Conservation (phyloP, 1,140 invertebrate genomes). For the Oncopodura yosiiana region DNA sequence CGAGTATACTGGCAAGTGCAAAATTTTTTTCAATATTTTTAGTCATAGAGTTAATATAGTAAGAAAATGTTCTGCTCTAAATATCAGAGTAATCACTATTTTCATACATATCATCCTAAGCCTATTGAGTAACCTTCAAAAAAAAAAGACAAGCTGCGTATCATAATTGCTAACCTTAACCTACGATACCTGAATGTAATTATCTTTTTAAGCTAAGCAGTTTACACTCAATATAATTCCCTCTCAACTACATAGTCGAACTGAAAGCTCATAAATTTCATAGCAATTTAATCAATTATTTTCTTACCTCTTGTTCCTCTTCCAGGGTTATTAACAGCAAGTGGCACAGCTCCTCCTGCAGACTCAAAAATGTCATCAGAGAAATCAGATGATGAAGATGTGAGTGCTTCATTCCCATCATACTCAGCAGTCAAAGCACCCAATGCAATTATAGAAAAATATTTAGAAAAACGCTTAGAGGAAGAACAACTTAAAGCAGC, state of each 20-base stretch:
- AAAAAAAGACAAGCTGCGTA: too few species aligned
- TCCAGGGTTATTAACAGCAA: slow-evolving; percentile 1
- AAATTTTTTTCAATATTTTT: background rate
- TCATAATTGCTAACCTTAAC: too few species aligned
- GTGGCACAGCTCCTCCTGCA: background rate
- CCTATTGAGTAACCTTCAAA: too few species aligned
- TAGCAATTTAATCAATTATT: background rate
- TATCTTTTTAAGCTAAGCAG: too few species aligned
- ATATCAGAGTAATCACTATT: too few species aligned
- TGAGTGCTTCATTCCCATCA: background rate
- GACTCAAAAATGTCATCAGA: background rate
- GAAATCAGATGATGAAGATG: background rate
- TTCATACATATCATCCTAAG: too few species aligned
- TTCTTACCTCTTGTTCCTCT: background rate
- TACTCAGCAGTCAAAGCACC: slow-evolving; percentile 7
- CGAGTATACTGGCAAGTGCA: slow-evolving; percentile 18
- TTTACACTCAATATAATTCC: too few species aligned
- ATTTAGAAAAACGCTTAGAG: slow-evolving; percentile 25
- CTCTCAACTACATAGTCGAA: too few species aligned
- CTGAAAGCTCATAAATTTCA: too few species aligned
- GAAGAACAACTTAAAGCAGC: slow-evolving; percentile 12
- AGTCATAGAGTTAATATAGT: slow-evolving; percentile 5
- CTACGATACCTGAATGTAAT: too few species aligned
- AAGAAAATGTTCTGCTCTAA: too few species aligned
- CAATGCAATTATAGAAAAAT: slow-evolving; percentile 26